A percentile compares a stretch with the other conserved stretches of the same genome.
phyloP scores from a whole-genome alignment of 1,140 invertebrate species.

The Trichoplusia ni region DNA sequence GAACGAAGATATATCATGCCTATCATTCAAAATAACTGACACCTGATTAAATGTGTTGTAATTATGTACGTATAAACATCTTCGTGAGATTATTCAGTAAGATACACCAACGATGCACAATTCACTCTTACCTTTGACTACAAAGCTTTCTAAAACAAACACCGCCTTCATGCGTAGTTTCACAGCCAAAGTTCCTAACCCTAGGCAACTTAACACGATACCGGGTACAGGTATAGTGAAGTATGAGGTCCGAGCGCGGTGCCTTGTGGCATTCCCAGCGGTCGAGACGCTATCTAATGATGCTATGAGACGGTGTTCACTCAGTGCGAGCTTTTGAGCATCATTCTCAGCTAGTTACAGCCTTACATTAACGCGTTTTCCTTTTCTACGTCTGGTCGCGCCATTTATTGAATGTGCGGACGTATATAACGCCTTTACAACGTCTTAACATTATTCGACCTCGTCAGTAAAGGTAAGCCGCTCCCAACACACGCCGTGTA shows the following conservation, averaged over 20 bases:
- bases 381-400: too few species aligned
- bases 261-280: too few species aligned
- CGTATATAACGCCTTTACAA: constrained; percentile 13
- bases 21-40: not conserved
- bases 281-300: too few species aligned
- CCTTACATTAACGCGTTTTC: too few species aligned
- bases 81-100: not conserved
- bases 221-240: too few species aligned
- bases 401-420: constrained; percentile 9
- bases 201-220: too few species aligned
- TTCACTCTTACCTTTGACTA: not conserved
- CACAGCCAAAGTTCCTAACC: constrained; percentile 19
- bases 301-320: too few species aligned
- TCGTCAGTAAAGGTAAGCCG: constrained; percentile 38
- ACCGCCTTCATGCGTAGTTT: not conserved
- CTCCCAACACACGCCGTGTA: constrained; percentile 33
- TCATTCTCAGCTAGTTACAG: too few species aligned
- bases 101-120: not conserved
- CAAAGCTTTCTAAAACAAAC: constrained; percentile 7
- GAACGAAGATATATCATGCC: not conserved
- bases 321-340: too few species aligned
- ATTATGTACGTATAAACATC: too few species aligned
- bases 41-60: not conserved
- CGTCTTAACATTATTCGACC: constrained; percentile 38
- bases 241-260: too few species aligned